phyloP scores from a whole-genome alignment of 2,113 vertebrate species.

The Campylomormyrus numenius region DNA sequence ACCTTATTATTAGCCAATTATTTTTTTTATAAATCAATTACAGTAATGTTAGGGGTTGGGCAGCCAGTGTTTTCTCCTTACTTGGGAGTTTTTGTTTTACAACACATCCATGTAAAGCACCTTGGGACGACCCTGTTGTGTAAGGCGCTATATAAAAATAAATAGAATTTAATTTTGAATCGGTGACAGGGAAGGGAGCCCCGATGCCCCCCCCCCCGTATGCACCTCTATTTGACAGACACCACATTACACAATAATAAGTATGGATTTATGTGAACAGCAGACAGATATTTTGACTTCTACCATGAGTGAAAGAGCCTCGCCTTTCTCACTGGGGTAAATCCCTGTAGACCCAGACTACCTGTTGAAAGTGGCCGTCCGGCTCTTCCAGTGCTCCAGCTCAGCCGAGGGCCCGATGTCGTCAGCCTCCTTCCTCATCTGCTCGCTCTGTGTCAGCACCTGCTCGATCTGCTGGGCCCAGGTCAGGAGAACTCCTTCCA shows the following conservation, averaged over 20 bases:
- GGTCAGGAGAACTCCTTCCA: slow-evolving; percentile 55
- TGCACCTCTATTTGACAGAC: neutral
- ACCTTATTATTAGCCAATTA: neutral
- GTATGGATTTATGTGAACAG: neutral
- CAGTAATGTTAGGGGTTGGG: too few relatives aligned
- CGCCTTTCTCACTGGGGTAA: neutral
- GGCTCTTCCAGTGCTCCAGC: slow-evolving; percentile 70
- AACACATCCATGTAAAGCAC: too few relatives aligned
- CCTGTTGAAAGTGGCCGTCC: slow-evolving; percentile 70
- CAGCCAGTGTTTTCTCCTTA: too few relatives aligned
- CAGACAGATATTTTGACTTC: neutral
- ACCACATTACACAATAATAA: neutral
- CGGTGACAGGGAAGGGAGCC: neutral
- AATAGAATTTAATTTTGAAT: neutral
- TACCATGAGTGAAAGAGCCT: neutral
- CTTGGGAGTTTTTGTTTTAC: too few relatives aligned
- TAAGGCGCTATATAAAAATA: too few relatives aligned
- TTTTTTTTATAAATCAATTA: too few relatives aligned
- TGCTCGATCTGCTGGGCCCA: slow-evolving; percentile 71
- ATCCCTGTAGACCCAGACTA: slow-evolving; percentile 22
- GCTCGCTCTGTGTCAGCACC: slow-evolving; percentile 65
- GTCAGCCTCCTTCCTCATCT: slow-evolving; percentile 70
- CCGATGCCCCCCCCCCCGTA: neutral
- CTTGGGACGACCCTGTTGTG: too few relatives aligned
- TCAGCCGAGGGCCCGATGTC: slow-evolving; percentile 68